Base-by-base conservation (phyloP, 92 coral and sea anemone genomes). In the Phenganax marumi region DNA sequence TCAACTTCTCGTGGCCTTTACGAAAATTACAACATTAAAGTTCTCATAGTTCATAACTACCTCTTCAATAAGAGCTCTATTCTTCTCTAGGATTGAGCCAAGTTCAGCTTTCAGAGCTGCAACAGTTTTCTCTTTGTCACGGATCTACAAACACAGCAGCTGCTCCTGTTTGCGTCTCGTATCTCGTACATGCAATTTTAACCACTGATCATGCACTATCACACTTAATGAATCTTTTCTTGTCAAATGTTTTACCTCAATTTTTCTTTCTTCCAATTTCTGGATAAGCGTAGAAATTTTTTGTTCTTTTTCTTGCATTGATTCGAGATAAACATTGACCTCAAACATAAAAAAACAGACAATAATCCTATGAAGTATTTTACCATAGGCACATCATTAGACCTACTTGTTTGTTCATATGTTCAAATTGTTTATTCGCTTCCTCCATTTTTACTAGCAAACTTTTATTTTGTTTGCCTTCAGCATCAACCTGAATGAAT, bases 11-110 rank as follows among this genome's bases (percentile, higher is more conserved):
- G 43, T 33, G 43, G 43, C 43, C 43, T n/a, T 24, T 5, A 49
- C n/a, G 17, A 14, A 4, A 75, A 24, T 12, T 72, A 5, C 14
- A 49, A 72, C 73, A 68, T 12, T n/a, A 33, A 26, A 22, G 48
- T 10, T 7, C 12, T 33, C 52, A 11, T 4, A 10, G 43, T 33
- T 33, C 5, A 33, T 33, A 33, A 43, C 3, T 85, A 92, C 97
- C 92, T 96, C 97, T 70, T 87, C 97, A 81, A 87, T 73, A 7
- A 96, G 86, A 76, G 90, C 91, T 61, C 91, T 91, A 81, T 96
- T 96, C 84, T 96, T 96, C 80, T 96, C 99, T 19, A 96, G 81
- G 49, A 96, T 93, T 83, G 92, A 93, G 9, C 99, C 99, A 8
- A 96, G 92, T 69, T 96, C 99, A 61, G 93, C 92, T 19, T 97